Evolutionary conservation across 2,113 vertebrate genomes (phyloP), one percentile per base, ranked within the genome.

Genomic region (Meles meles): DNA sequence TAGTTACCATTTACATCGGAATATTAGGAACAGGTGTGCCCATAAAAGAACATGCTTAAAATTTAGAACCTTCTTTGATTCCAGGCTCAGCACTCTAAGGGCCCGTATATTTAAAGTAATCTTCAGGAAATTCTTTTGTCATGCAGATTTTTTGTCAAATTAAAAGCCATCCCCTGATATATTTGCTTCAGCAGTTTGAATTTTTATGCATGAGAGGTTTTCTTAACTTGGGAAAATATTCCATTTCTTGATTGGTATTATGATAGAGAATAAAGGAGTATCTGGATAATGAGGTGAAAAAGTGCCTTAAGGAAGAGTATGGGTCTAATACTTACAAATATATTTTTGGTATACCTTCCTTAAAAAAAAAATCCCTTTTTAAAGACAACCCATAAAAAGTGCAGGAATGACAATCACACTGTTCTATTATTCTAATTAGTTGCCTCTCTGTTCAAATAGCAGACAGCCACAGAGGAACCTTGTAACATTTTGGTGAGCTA

Each of bases 381-480:
- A 65, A 72, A 44, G 17, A 55, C 39, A 85, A 29, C 2, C 8
- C 82, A 8, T 94, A 77, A 86, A 29, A 72, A 92, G 84, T 71
- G 34, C 20, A 96, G 18, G 15, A 83, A 96, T 65, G 87, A 67
- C 31, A 96, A 67, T 76, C 37, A 81, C 23, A 27, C 37, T 85
- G 23, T 96, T 76, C 87, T 80, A 55, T 80, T 92, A 94, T 94
- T 94, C 74, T 88, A 86, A 90, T 88, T 76, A 95, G 39, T 80
- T 82, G 69, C 15, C 74, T 96, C 82, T 93, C 98, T 92, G 80
- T 94, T 96, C 96, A 96, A 97, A 95, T 61, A 96, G 23, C 82
- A 85, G 44, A 34, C 23, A 88, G 92, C 6, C 93, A 93, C 94
- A 94, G 61, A 96, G 76, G 61, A 81, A 69, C 25, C n/a, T 21